Base-by-base conservation (phyloP, 2,888 invertebrate genomes). In the Pristionchus mayeri region DNA sequence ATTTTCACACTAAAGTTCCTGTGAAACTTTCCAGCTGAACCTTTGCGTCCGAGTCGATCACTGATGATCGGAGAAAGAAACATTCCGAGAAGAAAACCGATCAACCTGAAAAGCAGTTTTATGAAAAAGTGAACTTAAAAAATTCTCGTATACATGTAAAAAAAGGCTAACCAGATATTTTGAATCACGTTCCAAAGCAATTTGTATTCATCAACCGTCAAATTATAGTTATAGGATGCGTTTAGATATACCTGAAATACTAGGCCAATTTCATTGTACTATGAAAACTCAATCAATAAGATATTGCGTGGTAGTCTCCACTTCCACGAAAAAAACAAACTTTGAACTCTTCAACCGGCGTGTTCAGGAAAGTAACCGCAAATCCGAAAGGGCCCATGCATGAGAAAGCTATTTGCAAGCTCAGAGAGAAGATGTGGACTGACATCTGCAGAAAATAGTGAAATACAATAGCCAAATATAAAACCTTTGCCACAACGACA, bases 161-260 rank as follows among this genome's bases (percentile, higher is more conserved):
- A n/a, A n/a, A n/a, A n/a, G n/a, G 21, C 54, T 54, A 16, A 67
- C 67, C 67, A 67, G 18, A 67, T 37, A 40, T 67, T 67, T n/a
- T 67, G 67, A 21, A 37, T 67, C 37, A 67, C 11, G n/a, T 67
- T 67, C 67, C 67, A 67, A 18, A 67, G 18, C 21, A 37, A 21
- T 16, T 67, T 27, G 40, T 67, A 67, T 18, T 11, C 67, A 2
- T 4, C 37, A 9, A 16, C 16, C 3, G 67, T 37, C 1, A 67
- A 37, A 21, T 67, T 13, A 24, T 40, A 21, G 3, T 21, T 21
- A n/a, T 67, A 67, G 1, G 67, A 67, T 1, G 3, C 67, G n/a
- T 67, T 67, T 34, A 67, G 67, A 40, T 67, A 67, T 21, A 24
- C 37, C 67, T 67, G 6, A n/a, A 60, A 40, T 16, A 34, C 9